These are phyloP conservation scores for Heliconius erato DNA, from an alignment of 2,888 invertebrate genomes.

Conservation along the genomic window DNA sequence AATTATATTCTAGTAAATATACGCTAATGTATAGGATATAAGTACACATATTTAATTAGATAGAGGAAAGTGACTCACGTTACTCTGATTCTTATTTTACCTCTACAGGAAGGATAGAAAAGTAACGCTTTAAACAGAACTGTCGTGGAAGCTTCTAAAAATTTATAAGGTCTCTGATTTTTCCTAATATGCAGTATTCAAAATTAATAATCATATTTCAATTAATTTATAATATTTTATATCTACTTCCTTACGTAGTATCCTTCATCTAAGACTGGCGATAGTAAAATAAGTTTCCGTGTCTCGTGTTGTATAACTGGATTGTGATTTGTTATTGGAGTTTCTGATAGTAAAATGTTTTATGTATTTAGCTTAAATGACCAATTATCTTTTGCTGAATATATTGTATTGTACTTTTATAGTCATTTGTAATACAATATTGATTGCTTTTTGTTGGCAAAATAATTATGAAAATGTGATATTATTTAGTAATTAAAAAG, in stretches of 20 bases:
- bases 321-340: slow-evolving; percentile 8
- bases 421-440: not conserved
- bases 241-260: slow-evolving; percentile 6
- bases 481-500: too few relatives aligned
- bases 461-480: not conserved
- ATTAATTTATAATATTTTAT: not conserved
- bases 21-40: too few relatives aligned
- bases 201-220: not conserved
- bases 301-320: slow-evolving; percentile 16
- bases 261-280: slow-evolving; percentile 23
- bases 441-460: not conserved
- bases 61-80: too few relatives aligned
- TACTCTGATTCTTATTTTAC: too few relatives aligned
- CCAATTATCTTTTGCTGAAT: not conserved
- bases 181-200: not conserved
- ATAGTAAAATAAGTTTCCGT: slow-evolving; percentile 16
- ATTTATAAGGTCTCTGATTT: too few relatives aligned
- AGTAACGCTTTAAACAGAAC: too few relatives aligned
- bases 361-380: slow-evolving; percentile 2
- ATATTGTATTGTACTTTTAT: not conserved
- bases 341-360: slow-evolving; percentile 9
- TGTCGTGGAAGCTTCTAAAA: too few relatives aligned
- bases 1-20: too few relatives aligned
- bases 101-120: too few relatives aligned
- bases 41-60: too few relatives aligned